Conservation (phyloP, 2,888 invertebrate genomes). For the Tricholauxania praeusta region DNA sequence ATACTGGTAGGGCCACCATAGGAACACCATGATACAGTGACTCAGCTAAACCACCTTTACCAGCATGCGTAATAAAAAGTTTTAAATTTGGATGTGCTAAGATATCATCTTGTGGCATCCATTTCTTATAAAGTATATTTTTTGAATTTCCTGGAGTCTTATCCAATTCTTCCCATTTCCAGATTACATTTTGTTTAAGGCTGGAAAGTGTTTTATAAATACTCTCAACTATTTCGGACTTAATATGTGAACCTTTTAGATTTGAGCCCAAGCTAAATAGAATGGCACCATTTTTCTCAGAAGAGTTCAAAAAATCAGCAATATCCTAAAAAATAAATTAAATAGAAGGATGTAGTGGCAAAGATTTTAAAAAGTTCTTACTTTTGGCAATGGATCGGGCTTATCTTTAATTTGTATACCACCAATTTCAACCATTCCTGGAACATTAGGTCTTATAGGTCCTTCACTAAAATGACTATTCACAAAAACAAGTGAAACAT, state of each 20-base stretch:
- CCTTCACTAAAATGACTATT: slow-evolving; percentile 64
- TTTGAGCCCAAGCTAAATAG: slow-evolving; percentile 69
- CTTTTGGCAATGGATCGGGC: slow-evolving; percentile 59
- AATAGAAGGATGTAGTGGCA: background rate
- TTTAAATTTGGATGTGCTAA: slow-evolving; percentile 73
- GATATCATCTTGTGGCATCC: slow-evolving; percentile 79
- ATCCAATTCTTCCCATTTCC: slow-evolving; percentile 77
- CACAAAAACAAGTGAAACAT: slow-evolving; percentile 60
- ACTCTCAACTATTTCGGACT: slow-evolving; percentile 68
- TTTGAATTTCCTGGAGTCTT: slow-evolving; percentile 64
- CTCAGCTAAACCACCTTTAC: slow-evolving; percentile 75
- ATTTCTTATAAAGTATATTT: slow-evolving; percentile 70
- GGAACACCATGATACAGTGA: slow-evolving; percentile 73
- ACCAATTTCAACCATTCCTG: slow-evolving; percentile 62
- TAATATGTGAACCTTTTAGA: slow-evolving; percentile 65
- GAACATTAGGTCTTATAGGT: slow-evolving; percentile 61
- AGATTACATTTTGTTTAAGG: slow-evolving; percentile 74
- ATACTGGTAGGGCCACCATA: slow-evolving; percentile 63
- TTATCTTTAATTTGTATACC: slow-evolving; percentile 64
- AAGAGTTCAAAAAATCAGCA: slow-evolving; percentile 60
- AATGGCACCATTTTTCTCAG: slow-evolving; percentile 67
- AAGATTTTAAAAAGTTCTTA: slow-evolving; percentile 35
- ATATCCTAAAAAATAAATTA: slow-evolving; percentile 60
- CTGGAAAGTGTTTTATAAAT: slow-evolving; percentile 72
- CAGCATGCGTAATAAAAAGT: slow-evolving; percentile 77